Evolutionary conservation across 53 echinoderm and acorn worm genomes (phyloP).

Genomic region (Holothuria leucospilota): DNA sequence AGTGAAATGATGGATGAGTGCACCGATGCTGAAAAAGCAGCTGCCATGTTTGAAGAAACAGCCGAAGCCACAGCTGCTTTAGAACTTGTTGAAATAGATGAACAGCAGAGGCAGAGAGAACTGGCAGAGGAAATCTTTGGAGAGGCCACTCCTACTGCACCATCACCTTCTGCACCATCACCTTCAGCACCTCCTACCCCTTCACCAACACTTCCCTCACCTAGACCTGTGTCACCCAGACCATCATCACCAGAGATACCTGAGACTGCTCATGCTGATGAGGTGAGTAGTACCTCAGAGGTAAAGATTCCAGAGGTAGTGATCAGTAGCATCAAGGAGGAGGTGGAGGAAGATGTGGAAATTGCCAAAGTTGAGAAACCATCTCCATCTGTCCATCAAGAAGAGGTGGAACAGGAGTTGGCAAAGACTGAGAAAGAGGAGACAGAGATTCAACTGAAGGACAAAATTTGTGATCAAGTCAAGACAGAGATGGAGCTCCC

Average conservation of each 20-base stretch:
- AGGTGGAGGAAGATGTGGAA: conserved; percentile 10
- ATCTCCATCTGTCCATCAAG: background rate
- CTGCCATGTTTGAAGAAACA: conserved; percentile 40
- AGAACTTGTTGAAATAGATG: conserved; percentile 26
- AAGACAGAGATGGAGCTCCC: background rate
- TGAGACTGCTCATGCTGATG: background rate
- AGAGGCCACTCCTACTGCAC: conserved; percentile 16
- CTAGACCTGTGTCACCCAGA: background rate
- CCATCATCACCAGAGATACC: conserved; percentile 6
- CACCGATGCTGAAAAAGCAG: conserved; percentile 34
- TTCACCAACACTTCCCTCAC: conserved; percentile 23
- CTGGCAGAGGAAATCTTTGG: conserved; percentile 39
- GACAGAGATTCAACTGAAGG: background rate
- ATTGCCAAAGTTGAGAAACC: too few relatives aligned
- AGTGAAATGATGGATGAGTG: conserved; percentile 19
- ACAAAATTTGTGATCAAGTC: background rate
- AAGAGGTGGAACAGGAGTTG: background rate
- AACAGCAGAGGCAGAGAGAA: conserved; percentile 29
- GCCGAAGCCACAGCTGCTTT: conserved; percentile 39
- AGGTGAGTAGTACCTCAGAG: background rate
- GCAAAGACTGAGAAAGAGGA: background rate
- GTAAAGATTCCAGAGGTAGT: background rate
- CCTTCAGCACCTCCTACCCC: conserved; percentile 11
- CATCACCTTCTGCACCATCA: conserved; percentile 13
- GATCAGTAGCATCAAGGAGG: background rate